Evolutionary conservation across 1,140 invertebrate species (phyloP).

Genomic region (Calosoma granatense): DNA sequence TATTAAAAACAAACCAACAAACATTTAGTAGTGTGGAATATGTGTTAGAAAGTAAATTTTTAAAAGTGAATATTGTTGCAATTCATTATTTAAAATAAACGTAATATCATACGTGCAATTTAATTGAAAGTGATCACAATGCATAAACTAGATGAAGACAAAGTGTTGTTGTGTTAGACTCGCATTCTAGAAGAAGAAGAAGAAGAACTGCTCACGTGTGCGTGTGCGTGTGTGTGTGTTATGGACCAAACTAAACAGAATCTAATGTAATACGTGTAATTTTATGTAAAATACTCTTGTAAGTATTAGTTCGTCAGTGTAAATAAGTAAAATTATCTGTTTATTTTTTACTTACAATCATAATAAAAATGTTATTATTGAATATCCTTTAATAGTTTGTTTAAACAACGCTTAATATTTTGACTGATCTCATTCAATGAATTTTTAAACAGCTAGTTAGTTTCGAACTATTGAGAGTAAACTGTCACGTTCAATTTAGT

Average conservation of each 20-base stretch:
- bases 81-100: not conserved
- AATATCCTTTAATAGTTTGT: not conserved
- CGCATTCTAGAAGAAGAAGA: too few species aligned
- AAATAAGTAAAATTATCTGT: not conserved
- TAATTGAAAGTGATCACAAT: too few species aligned
- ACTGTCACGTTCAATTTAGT: not conserved
- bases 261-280: not conserved
- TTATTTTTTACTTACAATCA: not conserved
- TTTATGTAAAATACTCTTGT: conserved; percentile 5
- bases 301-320: not conserved
- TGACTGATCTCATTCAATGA: not conserved
- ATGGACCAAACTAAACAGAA: not conserved
- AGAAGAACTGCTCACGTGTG: too few species aligned
- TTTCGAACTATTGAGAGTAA: not conserved
- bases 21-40: not conserved
- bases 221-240: not conserved
- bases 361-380: not conserved
- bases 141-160: too few species aligned
- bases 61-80: too few species aligned
- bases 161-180: too few species aligned
- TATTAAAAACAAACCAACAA: conserved; percentile 45
- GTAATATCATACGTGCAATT: too few species aligned
- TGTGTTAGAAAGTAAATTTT: conserved; percentile 6
- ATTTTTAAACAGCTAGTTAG: not conserved
- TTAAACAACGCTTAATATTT: conserved; percentile 2